Base-by-base conservation (phyloP, 1,140 invertebrate genomes). In the Drosophila navojoa region DNA sequence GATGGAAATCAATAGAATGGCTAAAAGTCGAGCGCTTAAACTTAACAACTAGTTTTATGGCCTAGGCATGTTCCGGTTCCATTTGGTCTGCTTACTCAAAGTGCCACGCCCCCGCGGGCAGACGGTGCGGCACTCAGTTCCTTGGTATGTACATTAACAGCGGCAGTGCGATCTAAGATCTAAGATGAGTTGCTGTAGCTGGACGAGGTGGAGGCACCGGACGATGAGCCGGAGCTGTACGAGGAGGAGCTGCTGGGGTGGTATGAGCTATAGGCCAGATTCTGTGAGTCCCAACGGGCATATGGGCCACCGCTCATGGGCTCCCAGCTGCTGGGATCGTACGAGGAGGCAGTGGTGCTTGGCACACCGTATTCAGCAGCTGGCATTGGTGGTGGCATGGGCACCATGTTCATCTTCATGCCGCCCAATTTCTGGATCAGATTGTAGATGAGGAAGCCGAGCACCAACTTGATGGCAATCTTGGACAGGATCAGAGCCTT, bases 401-500 rank as follows among this genome's bases (percentile, higher is more conserved):
- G 93, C 67, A 94, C 93, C 91, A 94, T 94, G 91, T 95, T 94
- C 95, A 96, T 96, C 55, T 95, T 93, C 94, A 96, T 95, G 82
- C 94, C 95, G 53, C 92, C 92, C 92, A 93, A 92, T 92, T 94
- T 94, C 92, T 97, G 96, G 45, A 96, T 93, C 69, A 97, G 92
- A 74, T 96, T 96, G 82, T 96, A 93, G 54, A 96, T 94, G 16
- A 97, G 93, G 93, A 97, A 97, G 64, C 95, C 96, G 47, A 96
- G 93, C 38, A 97, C 96, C 53, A 97, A 92, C 4, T 95, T 92
- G 77, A 97, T 95, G 57, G 96, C 96, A 45, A 97, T 93, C 92
- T 97, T 97, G 73, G 96, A 97, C 71, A 97, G 93, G 38, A 97
- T 94, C 15, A 97, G 92, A 77, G 96, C 96, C 92, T 97, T 97